These are phyloP conservation scores for Dione juno DNA, from an alignment of 2,888 invertebrate genomes.

Conservation along the genomic window DNA sequence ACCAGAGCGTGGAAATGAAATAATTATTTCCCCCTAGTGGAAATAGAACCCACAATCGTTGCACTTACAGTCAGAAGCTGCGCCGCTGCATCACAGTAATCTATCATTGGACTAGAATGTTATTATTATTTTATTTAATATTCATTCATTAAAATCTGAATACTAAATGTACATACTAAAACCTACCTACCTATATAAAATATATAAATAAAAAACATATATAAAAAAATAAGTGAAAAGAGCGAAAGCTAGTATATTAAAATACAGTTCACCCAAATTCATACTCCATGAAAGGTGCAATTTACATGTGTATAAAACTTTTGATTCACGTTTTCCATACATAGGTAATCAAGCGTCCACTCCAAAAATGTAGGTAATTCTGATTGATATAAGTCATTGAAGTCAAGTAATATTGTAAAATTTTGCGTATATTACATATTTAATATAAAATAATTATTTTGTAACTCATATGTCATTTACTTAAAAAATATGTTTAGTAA, in stretches of 20 bases:
- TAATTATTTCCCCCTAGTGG: too few species aligned
- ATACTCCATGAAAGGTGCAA: not conserved
- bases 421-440: constrained; percentile 2
- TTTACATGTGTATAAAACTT: constrained; percentile 10
- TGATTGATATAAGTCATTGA: not conserved
- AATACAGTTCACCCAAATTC: constrained; percentile 3
- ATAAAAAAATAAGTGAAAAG: not conserved
- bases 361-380: constrained; percentile 1
- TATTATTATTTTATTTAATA: too few species aligned
- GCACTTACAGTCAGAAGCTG: too few species aligned
- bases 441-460: not conserved
- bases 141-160: too few species aligned
- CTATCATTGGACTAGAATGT: too few species aligned
- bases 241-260: constrained; percentile 4
- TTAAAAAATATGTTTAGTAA: too few species aligned
- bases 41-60: too few species aligned
- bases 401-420: too few species aligned
- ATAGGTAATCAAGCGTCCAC: not conserved
- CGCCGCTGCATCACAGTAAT: too few species aligned
- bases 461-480: too few species aligned
- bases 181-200: not conserved
- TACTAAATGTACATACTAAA: too few species aligned
- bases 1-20: too few species aligned
- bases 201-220: not conserved
- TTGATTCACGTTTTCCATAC: constrained; percentile 10